These are phyloP conservation scores for Elanoides forficatus DNA, from an alignment of 2,113 vertebrate genomes.

Conservation along the genomic window DNA sequence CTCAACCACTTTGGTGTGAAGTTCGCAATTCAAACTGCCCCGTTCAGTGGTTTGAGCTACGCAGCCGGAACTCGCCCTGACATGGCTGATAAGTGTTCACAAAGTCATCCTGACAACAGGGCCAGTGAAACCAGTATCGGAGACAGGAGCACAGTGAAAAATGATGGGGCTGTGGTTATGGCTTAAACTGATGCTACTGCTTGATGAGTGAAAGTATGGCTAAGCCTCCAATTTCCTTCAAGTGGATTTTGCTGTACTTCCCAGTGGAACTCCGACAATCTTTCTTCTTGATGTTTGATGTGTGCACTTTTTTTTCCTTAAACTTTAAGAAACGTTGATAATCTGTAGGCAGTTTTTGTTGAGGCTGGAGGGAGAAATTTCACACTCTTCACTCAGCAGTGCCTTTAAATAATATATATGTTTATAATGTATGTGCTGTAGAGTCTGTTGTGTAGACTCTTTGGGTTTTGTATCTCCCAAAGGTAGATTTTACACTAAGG, in stretches of 20 bases:
- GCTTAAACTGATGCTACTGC: not conserved
- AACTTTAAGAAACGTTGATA: not conserved
- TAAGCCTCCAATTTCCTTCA: not conserved
- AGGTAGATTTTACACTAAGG: not conserved
- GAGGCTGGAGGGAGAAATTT: conserved; percentile 16
- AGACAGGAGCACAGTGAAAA: not conserved
- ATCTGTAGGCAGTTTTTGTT: not conserved
- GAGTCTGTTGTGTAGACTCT: not conserved
- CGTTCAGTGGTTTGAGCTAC: not conserved
- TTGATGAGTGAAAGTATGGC: not conserved
- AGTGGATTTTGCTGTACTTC: not conserved
- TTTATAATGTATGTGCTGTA: not conserved
- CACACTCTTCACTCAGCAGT: not conserved
- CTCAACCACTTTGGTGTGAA: not conserved
- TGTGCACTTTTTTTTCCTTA: not conserved
- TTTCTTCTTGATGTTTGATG: not conserved
- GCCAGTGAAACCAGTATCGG: not conserved
- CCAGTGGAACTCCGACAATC: not conserved
- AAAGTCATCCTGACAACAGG: not conserved
- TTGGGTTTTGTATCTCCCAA: not conserved
- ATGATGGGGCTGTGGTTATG: accelerated
- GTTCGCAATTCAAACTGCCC: not conserved
- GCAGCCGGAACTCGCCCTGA: not conserved
- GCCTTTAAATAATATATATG: not conserved
- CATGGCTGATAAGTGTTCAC: not conserved